Base-by-base conservation (phyloP, 2,888 invertebrate species). In the Acleris literana region DNA sequence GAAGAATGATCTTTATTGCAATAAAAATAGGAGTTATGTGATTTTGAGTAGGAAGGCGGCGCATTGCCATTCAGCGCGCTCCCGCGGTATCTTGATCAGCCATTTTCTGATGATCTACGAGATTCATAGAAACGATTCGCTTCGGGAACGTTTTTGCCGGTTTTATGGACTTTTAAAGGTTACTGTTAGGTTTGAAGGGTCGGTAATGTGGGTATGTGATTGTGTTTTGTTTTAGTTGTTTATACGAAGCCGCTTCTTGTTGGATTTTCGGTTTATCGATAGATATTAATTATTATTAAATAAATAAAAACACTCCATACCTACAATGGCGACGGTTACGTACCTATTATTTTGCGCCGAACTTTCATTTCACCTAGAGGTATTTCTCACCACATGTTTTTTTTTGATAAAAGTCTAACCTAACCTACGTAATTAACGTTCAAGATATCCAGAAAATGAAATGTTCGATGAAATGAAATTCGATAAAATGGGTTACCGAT, bases 81-180 rank as follows among this genome's bases (percentile, higher is more conserved):
- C 46, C n/a, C n/a, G 20, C 39, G 63, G 58, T 63, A 67, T 67
- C 67, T 63, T 54, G 63, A 67, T 67, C 67, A 63, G 67, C 67
- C 54, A 67, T 67, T 67, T 67, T 63, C 63, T 67, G 63, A 67
- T 67, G 67, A 67, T 67, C 67, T 63, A 67, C 29, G 63, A 48
- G 58, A 63, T 67, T 67, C 60, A 60, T 55, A 63, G 58, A 54
- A 67, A 55, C 33, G 55, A 49, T 60, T 44, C 43, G 25, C n/a
- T 62, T 39, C 13, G 56, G 48, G 33, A 18, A 43, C 16, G 51
- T 17, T 60, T 60, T 39, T 39, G 13, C 20, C 33, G 18, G 13
- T 57, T 58, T 66, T 53, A 57, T 52, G 25, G 29, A 9, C 33
- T 46, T 57, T 57, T 52, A 52, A 52, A 49, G 16, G 22, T 49